Evolutionary conservation across 2,888 invertebrate genomes (phyloP).

Genomic region (Frankliniella fusca): DNA sequence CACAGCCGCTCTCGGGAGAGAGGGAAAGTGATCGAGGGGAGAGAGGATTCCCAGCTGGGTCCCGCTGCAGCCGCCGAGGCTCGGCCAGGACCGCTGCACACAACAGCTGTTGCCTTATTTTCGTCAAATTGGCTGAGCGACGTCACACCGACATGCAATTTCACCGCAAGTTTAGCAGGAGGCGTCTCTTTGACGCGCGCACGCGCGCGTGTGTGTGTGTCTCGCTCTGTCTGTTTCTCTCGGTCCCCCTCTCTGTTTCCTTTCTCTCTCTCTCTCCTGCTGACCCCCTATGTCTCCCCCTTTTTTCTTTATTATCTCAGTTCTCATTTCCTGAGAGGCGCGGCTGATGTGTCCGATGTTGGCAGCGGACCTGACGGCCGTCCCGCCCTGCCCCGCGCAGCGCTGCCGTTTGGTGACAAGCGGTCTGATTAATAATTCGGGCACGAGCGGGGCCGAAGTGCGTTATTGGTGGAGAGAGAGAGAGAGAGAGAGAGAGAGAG

Average conservation of each 20-base stretch:
- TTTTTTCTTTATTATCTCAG: not conserved
- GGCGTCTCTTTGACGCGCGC: too few relatives aligned
- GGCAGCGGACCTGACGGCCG: too few relatives aligned
- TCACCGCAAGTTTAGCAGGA: too few relatives aligned
- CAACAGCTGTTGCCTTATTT: not conserved
- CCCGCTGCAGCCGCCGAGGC: not conserved
- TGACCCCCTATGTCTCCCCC: not conserved
- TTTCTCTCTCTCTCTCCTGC: not conserved
- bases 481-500: not conserved
- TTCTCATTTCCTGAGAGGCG: not conserved
- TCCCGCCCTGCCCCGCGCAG: too few relatives aligned
- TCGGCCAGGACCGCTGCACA: not conserved
- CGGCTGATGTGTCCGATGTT: not conserved
- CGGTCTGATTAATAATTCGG: conserved; percentile 20
- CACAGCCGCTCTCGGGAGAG: not conserved
- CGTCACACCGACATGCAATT: too few relatives aligned
- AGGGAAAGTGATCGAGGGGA: conserved; percentile 10
- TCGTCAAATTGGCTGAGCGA: not conserved
- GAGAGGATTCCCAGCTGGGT: too few relatives aligned
- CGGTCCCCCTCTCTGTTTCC: not conserved
- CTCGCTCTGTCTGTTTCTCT: too few relatives aligned
- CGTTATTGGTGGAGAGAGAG: not conserved
- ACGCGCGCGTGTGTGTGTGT: too few relatives aligned
- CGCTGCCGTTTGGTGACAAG: conserved; percentile 1
- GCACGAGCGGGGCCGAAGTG: not conserved